A percentile compares a stretch with the other conserved stretches of the same genome.
Conservation (phyloP, 2,113 vertebrate species). For the chimpanzee (Pan troglodytes) region NHGRI_mPanTro3-v2.1_pri NC_072404.2:20202001-20202500, state of each 20-base stretch:
- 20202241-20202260: background rate
- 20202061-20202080: background rate
- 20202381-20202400: background rate
- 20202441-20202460: background rate
- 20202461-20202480: background rate
- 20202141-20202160: background rate
- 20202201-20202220: background rate
- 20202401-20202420: background rate
- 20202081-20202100: background rate
- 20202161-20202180: background rate
- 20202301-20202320: background rate
- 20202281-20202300: background rate
- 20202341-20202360: background rate
- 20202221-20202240: background rate
- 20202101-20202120: background rate
- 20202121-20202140: background rate
- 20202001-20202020: background rate
- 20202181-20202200: background rate
- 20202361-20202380: background rate
- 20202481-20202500: background rate
- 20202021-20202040: background rate
- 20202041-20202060: background rate
- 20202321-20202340: background rate
- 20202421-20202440: background rate
- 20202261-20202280: background rate